A percentile compares a stretch with the other conserved stretches of the same genome.
Evolutionary conservation across 2,797 vertebrate species (phyloP).

Genomic region (Streptopelia turtur): DNA sequence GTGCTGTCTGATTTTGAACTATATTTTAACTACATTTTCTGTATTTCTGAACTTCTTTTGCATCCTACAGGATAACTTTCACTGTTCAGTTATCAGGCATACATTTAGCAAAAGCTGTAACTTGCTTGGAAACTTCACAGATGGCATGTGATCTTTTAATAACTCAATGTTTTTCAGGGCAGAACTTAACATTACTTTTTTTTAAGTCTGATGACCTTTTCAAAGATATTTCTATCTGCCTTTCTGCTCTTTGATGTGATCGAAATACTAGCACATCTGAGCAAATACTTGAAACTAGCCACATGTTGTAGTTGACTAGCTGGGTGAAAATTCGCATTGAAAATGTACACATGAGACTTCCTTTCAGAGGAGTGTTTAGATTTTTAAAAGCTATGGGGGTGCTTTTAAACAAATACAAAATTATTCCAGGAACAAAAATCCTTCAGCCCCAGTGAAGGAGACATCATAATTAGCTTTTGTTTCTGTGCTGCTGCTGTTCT

Average conservation of each 20-base stretch:
- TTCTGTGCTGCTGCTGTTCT: not conserved
- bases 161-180: not conserved
- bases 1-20: not conserved
- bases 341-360: not conserved
- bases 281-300: not conserved
- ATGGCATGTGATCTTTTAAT: not conserved
- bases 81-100: not conserved
- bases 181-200: not conserved
- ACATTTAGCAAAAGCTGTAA: not conserved
- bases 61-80: not conserved
- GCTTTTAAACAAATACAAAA: not conserved
- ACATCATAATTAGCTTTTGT: not conserved
- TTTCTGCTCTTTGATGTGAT: not conserved
- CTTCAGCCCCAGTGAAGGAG: not conserved
- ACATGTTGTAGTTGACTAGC: not conserved
- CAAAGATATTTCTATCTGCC: not conserved
- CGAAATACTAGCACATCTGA: not conserved
- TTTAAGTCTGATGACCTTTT: not conserved
- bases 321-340: not conserved
- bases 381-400: not conserved
- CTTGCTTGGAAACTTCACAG: not conserved
- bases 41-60: not conserved
- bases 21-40: not conserved
- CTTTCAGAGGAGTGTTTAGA: not conserved
- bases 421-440: not conserved